Conservation (phyloP, 2,888 invertebrate species). For the Tetrapedia diversipes region DNA sequence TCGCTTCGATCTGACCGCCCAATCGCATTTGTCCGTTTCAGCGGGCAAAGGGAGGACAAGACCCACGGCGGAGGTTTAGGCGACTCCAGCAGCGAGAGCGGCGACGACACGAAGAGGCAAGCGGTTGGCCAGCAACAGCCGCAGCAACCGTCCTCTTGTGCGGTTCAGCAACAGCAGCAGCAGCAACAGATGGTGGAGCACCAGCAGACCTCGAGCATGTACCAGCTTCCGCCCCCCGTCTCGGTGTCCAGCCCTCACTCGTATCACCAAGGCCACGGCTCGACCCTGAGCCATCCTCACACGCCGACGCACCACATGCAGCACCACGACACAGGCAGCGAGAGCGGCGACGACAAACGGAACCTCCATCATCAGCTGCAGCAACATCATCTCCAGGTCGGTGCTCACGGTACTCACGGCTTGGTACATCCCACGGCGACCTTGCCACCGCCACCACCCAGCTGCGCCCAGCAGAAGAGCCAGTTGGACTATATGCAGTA, state of each 20-base stretch:
- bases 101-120: slow-evolving; percentile 79
- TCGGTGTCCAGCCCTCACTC: slow-evolving; percentile 80
- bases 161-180: slow-evolving; percentile 70
- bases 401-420: slow-evolving; percentile 74
- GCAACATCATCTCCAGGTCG: slow-evolving; percentile 79
- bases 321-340: slow-evolving; percentile 75
- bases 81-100: slow-evolving; percentile 81
- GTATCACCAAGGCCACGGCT: slow-evolving; percentile 78
- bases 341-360: slow-evolving; percentile 80
- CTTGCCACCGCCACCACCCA: slow-evolving; percentile 78
- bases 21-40: slow-evolving; percentile 59
- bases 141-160: slow-evolving; percentile 68
- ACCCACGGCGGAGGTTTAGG: slow-evolving; percentile 76
- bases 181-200: slow-evolving; percentile 76
- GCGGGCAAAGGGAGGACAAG: slow-evolving; percentile 80
- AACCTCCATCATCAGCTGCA: slow-evolving; percentile 81
- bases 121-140: slow-evolving; percentile 69
- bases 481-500: slow-evolving; percentile 82
- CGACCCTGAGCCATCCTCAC: slow-evolving; percentile 77
- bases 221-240: slow-evolving; percentile 79
- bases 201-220: slow-evolving; percentile 78
- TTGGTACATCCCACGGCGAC: slow-evolving; percentile 81
- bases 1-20: not conserved
- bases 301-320: slow-evolving; percentile 79
- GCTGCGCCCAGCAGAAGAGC: slow-evolving; percentile 81